Evolutionary conservation across 2,888 invertebrate genomes (phyloP).

Genomic region (Eueremaeus valkanovi): DNA sequence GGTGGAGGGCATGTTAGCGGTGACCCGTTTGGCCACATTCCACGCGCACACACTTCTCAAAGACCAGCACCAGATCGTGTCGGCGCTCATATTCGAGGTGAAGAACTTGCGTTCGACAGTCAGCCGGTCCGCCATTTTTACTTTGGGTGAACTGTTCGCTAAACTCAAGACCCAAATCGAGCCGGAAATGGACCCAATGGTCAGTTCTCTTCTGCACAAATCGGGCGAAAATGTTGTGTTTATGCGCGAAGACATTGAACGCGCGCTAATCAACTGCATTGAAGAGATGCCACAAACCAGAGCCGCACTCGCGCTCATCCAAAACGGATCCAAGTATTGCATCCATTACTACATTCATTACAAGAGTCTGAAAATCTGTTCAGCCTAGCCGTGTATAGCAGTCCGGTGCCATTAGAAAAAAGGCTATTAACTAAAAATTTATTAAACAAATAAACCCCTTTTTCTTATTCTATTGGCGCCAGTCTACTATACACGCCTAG

Average conservation of each 20-base stretch:
- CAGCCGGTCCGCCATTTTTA: constrained; percentile 77
- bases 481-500: too few relatives aligned
- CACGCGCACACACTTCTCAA: constrained; percentile 51
- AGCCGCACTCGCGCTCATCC: constrained; percentile 52
- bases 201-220: constrained; percentile 73
- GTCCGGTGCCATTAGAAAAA: too few relatives aligned
- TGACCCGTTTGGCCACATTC: constrained; percentile 51
- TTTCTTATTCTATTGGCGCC: too few relatives aligned
- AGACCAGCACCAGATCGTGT: constrained; percentile 52
- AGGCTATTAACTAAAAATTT: too few relatives aligned
- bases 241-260: constrained; percentile 79
- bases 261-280: constrained; percentile 75
- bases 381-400: too few relatives aligned
- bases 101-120: constrained; percentile 90
- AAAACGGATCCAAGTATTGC: constrained; percentile 53
- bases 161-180: constrained; percentile 58
- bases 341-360: too few relatives aligned
- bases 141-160: constrained; percentile 73
- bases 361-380: too few relatives aligned
- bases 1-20: constrained; percentile 52
- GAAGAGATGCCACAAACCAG: constrained; percentile 64
- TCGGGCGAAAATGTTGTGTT: constrained; percentile 92
- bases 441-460: too few relatives aligned
- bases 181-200: constrained; percentile 78
- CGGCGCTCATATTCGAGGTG: constrained; percentile 64